These are phyloP conservation scores for Porphyrio hochstetteri DNA, from an alignment of 2,113 vertebrate genomes.

Conservation along the genomic window DNA sequence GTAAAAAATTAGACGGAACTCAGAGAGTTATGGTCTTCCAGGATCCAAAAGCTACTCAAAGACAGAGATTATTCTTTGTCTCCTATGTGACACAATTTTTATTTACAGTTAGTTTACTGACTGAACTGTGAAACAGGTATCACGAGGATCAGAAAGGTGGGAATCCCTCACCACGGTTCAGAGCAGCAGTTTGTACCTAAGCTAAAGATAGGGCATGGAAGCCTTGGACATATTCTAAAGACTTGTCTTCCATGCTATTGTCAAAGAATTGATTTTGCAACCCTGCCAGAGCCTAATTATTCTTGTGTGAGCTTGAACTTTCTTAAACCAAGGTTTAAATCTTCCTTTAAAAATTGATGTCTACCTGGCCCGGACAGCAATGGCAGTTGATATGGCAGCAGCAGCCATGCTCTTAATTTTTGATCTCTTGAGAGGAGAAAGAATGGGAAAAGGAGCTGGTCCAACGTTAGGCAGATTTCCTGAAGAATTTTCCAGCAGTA, in stretches of 20 bases:
- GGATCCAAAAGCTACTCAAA: background rate
- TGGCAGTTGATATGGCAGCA: constrained; percentile 66
- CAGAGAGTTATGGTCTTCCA: background rate
- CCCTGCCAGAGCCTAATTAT: background rate
- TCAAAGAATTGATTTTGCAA: background rate
- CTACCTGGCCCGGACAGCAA: constrained; percentile 79
- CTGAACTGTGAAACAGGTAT: background rate
- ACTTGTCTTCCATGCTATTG: background rate
- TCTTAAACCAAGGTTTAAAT: background rate
- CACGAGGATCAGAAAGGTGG: background rate
- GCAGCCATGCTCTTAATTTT: constrained; percentile 65
- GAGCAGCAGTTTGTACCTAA: background rate
- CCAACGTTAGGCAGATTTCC: constrained; percentile 56
- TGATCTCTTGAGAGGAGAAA: constrained; percentile 61
- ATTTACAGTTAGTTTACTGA: background rate
- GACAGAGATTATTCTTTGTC: background rate
- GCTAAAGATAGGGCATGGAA: background rate
- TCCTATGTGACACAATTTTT: background rate
- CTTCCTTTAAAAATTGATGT: background rate
- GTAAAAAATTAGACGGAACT: background rate
- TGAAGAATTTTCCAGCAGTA: constrained; percentile 60
- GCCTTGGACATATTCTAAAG: background rate
- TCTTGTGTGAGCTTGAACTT: background rate
- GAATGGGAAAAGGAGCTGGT: background rate
- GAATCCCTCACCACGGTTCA: background rate